Evolutionary conservation across 2,888 invertebrate species (phyloP).

Genomic region (Heliconius erato): DNA sequence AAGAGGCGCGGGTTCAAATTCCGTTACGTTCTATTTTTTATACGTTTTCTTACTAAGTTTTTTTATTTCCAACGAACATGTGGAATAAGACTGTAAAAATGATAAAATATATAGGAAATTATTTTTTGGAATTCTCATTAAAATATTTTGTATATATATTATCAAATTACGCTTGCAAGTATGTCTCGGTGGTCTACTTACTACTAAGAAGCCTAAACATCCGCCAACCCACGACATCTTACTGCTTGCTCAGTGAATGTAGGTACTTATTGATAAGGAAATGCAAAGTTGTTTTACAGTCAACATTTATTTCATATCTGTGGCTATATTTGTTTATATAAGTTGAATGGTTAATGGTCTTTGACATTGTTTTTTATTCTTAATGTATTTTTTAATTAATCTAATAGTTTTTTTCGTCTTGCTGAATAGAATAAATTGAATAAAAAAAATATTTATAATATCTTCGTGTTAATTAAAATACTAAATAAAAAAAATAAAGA

Average conservation of each 20-base stretch:
- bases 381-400: neutral
- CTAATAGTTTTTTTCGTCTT: no score
- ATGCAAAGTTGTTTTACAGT: constrained; percentile 7
- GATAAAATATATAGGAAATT: no score
- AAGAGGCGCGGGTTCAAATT: no score
- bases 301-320: constrained; percentile 8
- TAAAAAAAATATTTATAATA: neutral
- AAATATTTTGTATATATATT: constrained; percentile 8
- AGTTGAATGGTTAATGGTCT: neutral
- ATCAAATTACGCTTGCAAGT: constrained; percentile 36
- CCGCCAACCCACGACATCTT: constrained; percentile 29
- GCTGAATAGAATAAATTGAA: no score
- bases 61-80: no score
- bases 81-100: no score
- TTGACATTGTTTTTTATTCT: neutral
- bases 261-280: constrained; percentile 30
- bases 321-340: neutral
- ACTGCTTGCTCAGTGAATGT: constrained; percentile 31
- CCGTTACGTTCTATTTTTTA: no score
- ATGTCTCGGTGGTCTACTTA: constrained; percentile 29
- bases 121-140: neutral
- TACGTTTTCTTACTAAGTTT: no score
- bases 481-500: neutral
- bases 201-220: constrained; percentile 34
- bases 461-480: neutral